These are phyloP conservation scores for Chrysochloris asiatica DNA, from an alignment of 2,113 vertebrate species.

Conservation along the genomic window DNA sequence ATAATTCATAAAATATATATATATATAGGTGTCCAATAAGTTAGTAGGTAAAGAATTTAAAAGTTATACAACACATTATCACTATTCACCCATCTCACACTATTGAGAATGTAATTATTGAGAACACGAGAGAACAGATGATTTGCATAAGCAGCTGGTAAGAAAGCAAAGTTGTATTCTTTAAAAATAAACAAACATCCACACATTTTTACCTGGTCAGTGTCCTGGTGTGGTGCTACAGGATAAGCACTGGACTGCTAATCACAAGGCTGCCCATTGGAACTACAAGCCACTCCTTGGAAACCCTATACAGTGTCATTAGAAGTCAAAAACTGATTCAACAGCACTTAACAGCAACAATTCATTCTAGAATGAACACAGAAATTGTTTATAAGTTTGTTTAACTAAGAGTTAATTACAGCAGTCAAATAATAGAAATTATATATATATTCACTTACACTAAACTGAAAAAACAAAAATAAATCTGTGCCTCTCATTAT, in stretches of 20 bases:
- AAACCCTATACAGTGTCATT: no score
- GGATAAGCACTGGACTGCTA: no score
- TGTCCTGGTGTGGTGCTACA: no score
- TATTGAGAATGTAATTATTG: background rate
- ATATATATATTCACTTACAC: background rate
- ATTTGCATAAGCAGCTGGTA: background rate
- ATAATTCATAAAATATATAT: background rate
- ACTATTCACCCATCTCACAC: background rate
- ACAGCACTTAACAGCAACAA: no score
- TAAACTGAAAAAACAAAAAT: conserved; percentile 14
- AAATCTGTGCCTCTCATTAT: background rate
- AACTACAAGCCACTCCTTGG: no score
- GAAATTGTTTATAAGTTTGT: background rate
- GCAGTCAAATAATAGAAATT: background rate
- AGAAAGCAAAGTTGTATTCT: background rate
- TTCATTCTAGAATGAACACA: background rate
- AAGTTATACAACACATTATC: background rate
- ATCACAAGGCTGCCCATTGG: no score
- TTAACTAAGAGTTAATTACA: background rate
- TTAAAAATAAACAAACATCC: background rate
- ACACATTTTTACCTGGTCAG: background rate
- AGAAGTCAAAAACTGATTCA: no score
- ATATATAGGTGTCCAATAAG: conserved; percentile 8
- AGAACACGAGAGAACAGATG: background rate
- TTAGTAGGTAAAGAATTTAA: background rate